A percentile compares a stretch with the other conserved stretches of the same genome.
Conservation (phyloP, 2,113 vertebrate genomes). For the Lutjanus erythropterus region DNA sequence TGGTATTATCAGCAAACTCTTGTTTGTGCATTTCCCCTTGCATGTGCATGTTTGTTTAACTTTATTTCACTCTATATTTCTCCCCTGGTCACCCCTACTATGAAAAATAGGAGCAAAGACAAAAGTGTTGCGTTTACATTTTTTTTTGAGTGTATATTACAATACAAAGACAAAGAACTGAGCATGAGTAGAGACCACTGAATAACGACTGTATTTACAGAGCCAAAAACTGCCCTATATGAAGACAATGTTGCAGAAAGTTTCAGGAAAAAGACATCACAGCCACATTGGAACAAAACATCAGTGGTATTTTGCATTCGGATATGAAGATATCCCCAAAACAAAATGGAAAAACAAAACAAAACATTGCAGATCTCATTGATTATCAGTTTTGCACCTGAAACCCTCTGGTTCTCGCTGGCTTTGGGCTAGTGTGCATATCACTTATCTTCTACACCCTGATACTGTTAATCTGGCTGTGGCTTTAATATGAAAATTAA, state of each 20-base stretch:
- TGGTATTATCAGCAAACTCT: too few species aligned
- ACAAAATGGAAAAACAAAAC: slow-evolving; percentile 16
- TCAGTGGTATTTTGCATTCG: not conserved
- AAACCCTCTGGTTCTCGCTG: slow-evolving; percentile 34
- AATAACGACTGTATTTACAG: not conserved
- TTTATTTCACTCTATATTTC: too few species aligned
- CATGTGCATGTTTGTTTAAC: too few species aligned
- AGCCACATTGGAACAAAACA: slow-evolving; percentile 15
- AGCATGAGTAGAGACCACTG: not conserved
- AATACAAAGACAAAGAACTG: not conserved
- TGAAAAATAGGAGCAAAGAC: too few species aligned
- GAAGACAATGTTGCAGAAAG: not conserved
- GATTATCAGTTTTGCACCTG: slow-evolving; percentile 34
- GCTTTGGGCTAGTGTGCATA: slow-evolving; percentile 38
- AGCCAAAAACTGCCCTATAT: not conserved
- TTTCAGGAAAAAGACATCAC: not conserved
- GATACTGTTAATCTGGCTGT: slow-evolving; percentile 51
- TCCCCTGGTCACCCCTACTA: too few species aligned
- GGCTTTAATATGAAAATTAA: slow-evolving; percentile 37
- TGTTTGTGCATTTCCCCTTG: too few species aligned
- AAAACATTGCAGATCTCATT: slow-evolving; percentile 15
- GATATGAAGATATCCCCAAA: not conserved
- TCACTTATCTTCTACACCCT: slow-evolving; percentile 42
- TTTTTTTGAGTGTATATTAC: too few species aligned
- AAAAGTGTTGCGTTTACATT: too few species aligned